These are phyloP conservation scores for Diarsia brunnea DNA, from an alignment of 2,888 invertebrate species.

Conservation along the genomic window DNA sequence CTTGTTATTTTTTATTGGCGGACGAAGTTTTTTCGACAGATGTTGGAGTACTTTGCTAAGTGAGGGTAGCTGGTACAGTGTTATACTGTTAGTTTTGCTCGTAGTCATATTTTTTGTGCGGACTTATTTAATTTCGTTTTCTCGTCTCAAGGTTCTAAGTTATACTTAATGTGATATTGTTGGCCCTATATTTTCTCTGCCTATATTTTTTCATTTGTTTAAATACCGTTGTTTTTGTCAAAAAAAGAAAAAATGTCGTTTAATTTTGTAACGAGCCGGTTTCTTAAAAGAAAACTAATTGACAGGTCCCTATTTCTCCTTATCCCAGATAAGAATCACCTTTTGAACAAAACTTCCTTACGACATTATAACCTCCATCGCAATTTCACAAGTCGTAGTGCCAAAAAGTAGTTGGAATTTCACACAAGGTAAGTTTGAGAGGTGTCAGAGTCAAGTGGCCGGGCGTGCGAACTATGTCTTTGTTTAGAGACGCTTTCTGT, in stretches of 20 bases:
- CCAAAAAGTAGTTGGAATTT: conserved; percentile 67
- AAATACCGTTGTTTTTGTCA: neutral
- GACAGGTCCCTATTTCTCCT: neutral
- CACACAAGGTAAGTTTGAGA: conserved; percentile 77
- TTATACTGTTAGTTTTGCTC: conserved; percentile 55
- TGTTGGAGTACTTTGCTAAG: conserved; percentile 64
- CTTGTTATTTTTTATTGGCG: conserved; percentile 65
- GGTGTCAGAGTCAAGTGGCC: conserved; percentile 79
- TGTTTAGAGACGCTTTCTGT: conserved; percentile 74
- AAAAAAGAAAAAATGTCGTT: neutral
- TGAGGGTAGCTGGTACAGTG: conserved; percentile 57
- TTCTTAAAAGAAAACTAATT: neutral
- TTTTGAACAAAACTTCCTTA: conserved; percentile 16
- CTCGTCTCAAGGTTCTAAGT: conserved; percentile 37
- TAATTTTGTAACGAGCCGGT: neutral
- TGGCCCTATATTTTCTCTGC: conserved; percentile 1
- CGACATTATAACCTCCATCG: conserved; percentile 38
- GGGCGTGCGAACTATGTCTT: conserved; percentile 82
- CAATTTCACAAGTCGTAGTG: conserved; percentile 55
- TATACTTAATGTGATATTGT: conserved; percentile 18
- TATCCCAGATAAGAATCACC: neutral
- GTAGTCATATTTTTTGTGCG: conserved; percentile 56
- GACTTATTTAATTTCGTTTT: conserved; percentile 57
- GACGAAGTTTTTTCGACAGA: conserved; percentile 68
- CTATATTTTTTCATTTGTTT: neutral